Conservation (phyloP, 2,888 invertebrate genomes). For the Drosophila mettleri region DNA sequence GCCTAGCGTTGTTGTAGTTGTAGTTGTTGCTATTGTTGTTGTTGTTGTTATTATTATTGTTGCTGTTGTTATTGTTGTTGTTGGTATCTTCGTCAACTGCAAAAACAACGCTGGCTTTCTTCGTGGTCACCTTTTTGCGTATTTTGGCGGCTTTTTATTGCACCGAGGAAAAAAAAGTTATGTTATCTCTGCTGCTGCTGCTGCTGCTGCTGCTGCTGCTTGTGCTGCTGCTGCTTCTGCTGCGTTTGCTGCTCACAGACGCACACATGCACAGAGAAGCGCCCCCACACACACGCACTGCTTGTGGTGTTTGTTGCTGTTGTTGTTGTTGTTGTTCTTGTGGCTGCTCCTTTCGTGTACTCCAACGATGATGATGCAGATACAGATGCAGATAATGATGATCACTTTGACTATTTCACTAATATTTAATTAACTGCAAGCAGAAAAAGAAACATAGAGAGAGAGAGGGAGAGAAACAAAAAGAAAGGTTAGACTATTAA, state of each 20-base stretch:
- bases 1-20: constrained; percentile 60
- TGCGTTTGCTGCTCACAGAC: constrained; percentile 7
- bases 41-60: constrained; percentile 23
- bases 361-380: constrained; percentile 1
- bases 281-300: constrained; percentile 12
- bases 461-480: no score
- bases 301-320: background rate
- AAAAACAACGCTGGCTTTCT: constrained; percentile 75
- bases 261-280: constrained; percentile 4
- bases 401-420: constrained; percentile 26
- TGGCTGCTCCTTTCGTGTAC: background rate
- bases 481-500: background rate
- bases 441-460: background rate
- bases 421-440: constrained; percentile 35
- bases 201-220: constrained; percentile 2
- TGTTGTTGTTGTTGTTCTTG: background rate
- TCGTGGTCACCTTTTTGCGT: constrained; percentile 76
- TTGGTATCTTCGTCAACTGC: constrained; percentile 69
- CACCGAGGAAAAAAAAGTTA: constrained; percentile 30
- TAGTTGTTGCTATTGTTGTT: constrained; percentile 50
- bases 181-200: constrained; percentile 9
- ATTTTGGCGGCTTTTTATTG: constrained; percentile 73
- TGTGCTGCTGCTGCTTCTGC: constrained; percentile 3
- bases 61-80: constrained; percentile 55
- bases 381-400: background rate